Conservation (phyloP, 2,113 vertebrate genomes). For the Columbina picui region DNA sequence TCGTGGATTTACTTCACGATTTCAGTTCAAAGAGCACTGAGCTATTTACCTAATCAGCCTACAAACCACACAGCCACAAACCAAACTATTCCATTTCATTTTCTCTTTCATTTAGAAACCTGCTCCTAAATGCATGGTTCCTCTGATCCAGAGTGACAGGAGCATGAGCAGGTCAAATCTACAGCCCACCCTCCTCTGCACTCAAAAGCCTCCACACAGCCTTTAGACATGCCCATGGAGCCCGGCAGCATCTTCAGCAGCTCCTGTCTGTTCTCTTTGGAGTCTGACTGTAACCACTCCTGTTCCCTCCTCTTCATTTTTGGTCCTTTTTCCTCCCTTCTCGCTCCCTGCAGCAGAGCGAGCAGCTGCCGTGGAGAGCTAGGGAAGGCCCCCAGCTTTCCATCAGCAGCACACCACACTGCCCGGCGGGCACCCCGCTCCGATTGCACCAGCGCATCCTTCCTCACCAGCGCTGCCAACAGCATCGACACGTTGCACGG, state of each 20-base stretch:
- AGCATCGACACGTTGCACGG: rapidly evolving
- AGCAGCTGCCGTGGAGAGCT: background rate
- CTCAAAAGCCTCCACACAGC: background rate
- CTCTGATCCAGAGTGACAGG: background rate
- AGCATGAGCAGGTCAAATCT: background rate
- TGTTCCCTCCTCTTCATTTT: background rate
- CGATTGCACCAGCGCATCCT: background rate
- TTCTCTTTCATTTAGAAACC: background rate
- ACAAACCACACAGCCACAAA: too few species aligned
- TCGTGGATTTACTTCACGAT: background rate
- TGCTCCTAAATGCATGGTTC: background rate
- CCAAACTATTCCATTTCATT: background rate
- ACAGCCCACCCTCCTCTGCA: background rate
- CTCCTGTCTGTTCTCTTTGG: background rate
- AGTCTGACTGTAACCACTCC: background rate
- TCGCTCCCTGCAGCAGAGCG: background rate
- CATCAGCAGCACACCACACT: background rate
- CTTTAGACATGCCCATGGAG: background rate
- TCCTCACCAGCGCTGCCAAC: background rate
- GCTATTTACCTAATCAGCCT: background rate
- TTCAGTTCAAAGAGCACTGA: background rate
- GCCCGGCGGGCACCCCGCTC: background rate
- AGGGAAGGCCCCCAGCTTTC: background rate
- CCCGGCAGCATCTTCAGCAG: background rate
- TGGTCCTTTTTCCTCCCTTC: background rate